Evolutionary conservation across 2,797 vertebrate species (phyloP), one percentile per base, ranked within the genome.

Genomic region (Sebastes iracundus): DNA sequence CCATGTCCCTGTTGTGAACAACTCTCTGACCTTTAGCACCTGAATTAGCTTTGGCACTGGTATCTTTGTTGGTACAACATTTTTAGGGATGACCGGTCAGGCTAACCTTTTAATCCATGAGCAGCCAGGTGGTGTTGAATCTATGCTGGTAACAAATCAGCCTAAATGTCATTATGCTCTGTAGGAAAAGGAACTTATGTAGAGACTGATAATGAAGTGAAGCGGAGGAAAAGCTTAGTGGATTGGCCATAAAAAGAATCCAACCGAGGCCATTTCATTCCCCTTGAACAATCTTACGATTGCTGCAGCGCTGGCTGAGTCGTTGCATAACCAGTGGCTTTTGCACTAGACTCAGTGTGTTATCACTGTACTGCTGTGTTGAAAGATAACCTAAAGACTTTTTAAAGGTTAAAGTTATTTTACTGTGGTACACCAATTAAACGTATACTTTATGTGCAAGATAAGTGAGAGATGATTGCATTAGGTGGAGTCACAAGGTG

Each of bases 311-410:
- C 68, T 23, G 65, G 7, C 60, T 58, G 52, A 79, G 61, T 42
- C 60, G 30, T 93, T 93, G 85, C 88, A 58, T 91, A 88, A 93
- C 64, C 52, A 56, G 18, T 79, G 77, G 14, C 82, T 84, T 88
- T 90, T 90, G 74, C 71, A 72, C 81, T 69, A 30, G 55, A 80
- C 72, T 53, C 23, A 78, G 52, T 68, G 25, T 79, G 46, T 90
- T 89, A 87, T 93, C 89, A 13, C 60, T 65, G 33, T 18, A 33
- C 53, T 5, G 52, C 30, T 75, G 70, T 58, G 59, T 63, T 49
- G 55, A 61, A 83, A 85, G 87, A 89, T 87, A 82, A 84, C 27
- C 18, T n/a, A n/a, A 35, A 76, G 42, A 62, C 35, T 65, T 38
- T 83, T 63, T 72, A 85, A 91, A 90, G 88, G 79, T 92, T 65